Evolutionary conservation across 2,888 invertebrate genomes (phyloP).

Genomic region (Chalcosyrphus nemorum): DNA sequence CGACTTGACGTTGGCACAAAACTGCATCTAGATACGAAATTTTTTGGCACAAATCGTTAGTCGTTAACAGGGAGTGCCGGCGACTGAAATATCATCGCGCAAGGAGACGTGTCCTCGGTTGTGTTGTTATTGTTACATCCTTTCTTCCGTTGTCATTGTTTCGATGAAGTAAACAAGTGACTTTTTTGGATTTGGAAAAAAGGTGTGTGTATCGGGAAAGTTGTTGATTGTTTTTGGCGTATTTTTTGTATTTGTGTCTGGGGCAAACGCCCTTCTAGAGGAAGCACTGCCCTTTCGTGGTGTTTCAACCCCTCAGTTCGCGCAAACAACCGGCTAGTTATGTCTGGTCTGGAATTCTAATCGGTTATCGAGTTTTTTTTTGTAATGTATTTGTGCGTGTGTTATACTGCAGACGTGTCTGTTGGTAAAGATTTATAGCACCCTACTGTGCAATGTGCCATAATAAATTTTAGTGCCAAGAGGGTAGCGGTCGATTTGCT

Average conservation of each 20-base stretch:
- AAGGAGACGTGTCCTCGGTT: slow-evolving; percentile 3
- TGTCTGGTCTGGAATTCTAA: slow-evolving; percentile 50
- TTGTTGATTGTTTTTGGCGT: slow-evolving; percentile 34
- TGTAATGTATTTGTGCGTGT: slow-evolving; percentile 32
- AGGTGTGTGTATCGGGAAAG: slow-evolving; percentile 23
- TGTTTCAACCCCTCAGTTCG: slow-evolving; percentile 23
- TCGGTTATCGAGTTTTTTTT: slow-evolving; percentile 47
- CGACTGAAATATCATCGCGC: slow-evolving; percentile 10
- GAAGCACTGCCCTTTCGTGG: slow-evolving; percentile 45
- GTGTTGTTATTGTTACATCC: slow-evolving; percentile 14
- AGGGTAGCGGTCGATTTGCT: slow-evolving; percentile 22
- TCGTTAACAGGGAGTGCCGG: slow-evolving; percentile 55
- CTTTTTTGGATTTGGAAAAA: slow-evolving; percentile 15
- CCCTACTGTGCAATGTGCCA: slow-evolving; percentile 9
- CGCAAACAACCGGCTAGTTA: slow-evolving; percentile 43
- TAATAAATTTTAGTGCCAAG: slow-evolving; percentile 7
- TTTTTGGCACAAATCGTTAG: slow-evolving; percentile 62
- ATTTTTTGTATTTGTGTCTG: slow-evolving; percentile 18
- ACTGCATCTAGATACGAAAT: slow-evolving; percentile 57
- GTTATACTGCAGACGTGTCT: slow-evolving; percentile 56
- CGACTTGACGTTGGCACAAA: slow-evolving; percentile 45
- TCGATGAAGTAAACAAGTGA: slow-evolving; percentile 39
- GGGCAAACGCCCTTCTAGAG: slow-evolving; percentile 54
- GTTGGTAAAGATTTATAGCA: slow-evolving; percentile 41
- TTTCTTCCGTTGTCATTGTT: slow-evolving; percentile 13